phyloP scores from a whole-genome alignment of 2,888 invertebrate genomes.

The Lasioglossum malachurum region DNA sequence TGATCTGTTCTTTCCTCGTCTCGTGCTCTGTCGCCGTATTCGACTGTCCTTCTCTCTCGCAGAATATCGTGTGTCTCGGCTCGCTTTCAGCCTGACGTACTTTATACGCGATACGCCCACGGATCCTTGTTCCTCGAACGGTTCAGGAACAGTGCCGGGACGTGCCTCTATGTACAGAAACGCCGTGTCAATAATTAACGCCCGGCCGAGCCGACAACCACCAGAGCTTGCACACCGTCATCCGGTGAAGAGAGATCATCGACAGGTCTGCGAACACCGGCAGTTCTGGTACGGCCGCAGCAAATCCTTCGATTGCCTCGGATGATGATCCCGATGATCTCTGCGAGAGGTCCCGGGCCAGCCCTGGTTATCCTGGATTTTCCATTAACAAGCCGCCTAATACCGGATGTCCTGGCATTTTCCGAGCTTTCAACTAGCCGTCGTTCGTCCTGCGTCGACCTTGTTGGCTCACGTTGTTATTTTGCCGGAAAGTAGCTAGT shows the following conservation, averaged over 20 bases:
- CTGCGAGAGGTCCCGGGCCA: not conserved
- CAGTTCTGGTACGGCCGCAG: not conserved
- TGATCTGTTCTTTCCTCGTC: slow-evolving; percentile 39
- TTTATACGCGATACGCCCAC: slow-evolving; percentile 63
- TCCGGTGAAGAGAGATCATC: slow-evolving; percentile 31
- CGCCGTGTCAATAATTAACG: slow-evolving; percentile 75
- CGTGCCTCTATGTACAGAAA: slow-evolving; percentile 48
- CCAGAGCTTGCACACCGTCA: slow-evolving; percentile 6
- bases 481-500: not conserved
- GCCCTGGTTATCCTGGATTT: slow-evolving; percentile 27
- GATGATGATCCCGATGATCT: slow-evolving; percentile 18
- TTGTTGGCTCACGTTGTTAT: not conserved
- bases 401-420: not conserved
- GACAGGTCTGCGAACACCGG: slow-evolving; percentile 43
- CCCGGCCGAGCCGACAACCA: slow-evolving; percentile 65
- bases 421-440: not conserved
- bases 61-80: slow-evolving; percentile 14
- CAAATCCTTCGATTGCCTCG: slow-evolving; percentile 34
- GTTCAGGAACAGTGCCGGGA: slow-evolving; percentile 26
- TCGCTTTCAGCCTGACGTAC: slow-evolving; percentile 59
- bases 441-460: not conserved
- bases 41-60: slow-evolving; percentile 4
- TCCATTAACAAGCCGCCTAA: slow-evolving; percentile 34
- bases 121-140: slow-evolving; percentile 54
- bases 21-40: slow-evolving; percentile 1